These are phyloP conservation scores for Ctenoplectra terminalis DNA, from an alignment of 1,140 invertebrate species.

Conservation along the genomic window DNA sequence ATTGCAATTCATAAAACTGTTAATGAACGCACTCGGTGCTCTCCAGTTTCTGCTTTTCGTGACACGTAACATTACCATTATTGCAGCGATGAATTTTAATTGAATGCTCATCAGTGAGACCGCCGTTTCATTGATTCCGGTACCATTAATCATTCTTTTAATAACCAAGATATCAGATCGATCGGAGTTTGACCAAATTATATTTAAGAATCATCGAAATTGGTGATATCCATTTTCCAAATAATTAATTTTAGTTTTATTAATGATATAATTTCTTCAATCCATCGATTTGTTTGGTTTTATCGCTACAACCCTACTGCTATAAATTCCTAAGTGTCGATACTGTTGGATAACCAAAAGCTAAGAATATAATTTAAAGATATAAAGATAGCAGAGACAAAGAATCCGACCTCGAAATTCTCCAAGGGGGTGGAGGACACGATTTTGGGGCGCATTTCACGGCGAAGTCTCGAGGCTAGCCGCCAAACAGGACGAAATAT, in stretches of 20 bases:
- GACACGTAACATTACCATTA: background rate
- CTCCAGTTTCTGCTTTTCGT: background rate
- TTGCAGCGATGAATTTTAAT: background rate
- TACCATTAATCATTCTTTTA: background rate
- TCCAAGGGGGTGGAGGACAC: conserved; percentile 43
- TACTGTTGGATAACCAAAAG: background rate
- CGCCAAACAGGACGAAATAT: conserved; percentile 67
- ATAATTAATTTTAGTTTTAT: too few species aligned
- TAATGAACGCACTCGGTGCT: conserved; percentile 12
- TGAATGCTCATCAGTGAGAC: background rate
- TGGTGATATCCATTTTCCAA: too few species aligned
- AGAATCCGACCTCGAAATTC: conserved; percentile 26
- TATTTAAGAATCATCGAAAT: too few species aligned
- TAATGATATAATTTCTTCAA: too few species aligned
- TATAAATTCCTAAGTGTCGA: too few species aligned
- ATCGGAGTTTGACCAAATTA: too few species aligned
- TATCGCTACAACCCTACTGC: too few species aligned
- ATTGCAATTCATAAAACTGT: conserved; percentile 2
- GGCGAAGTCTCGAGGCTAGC: conserved; percentile 53
- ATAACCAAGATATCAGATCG: too few species aligned
- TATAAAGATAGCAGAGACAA: background rate
- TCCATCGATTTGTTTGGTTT: too few species aligned
- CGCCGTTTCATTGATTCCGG: background rate
- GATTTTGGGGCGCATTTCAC: conserved; percentile 42
- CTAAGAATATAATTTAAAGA: background rate